Base-by-base conservation (phyloP, 2,797 vertebrate species). In the Enteromius anoplus region DNA sequence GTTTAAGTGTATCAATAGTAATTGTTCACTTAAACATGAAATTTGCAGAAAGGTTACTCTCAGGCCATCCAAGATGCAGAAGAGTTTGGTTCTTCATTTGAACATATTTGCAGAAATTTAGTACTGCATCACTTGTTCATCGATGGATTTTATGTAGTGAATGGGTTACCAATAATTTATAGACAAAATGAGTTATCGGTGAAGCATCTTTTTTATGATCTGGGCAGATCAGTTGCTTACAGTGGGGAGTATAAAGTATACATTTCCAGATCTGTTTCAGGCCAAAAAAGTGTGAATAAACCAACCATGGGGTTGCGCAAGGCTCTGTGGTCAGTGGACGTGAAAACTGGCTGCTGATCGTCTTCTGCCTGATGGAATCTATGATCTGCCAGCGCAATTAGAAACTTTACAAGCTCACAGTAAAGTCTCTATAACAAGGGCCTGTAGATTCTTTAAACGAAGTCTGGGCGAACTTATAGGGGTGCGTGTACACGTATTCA, bases 341-440 rank as follows among this genome's bases (percentile, higher is more conserved):
- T 77, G 26, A 78, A 71, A 82, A 69, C 64, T 75, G 75, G 68
- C 80, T 82, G 47, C 21, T 37, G n/a, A 58, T 55, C 42, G 7
- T 42, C 76, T 60, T 40, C 66, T n/a, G 65, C 29, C 73, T 8
- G 17, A 40, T 23, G 68, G 53, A 80, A 66, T 80, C 80, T 80
- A 85, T 83, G 68, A 81, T 29, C 37, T 77, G 68, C 26, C 10
- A 12, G 66, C 62, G 72, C 75, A 70, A 85, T 77, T 82, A 62
- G n/a, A 71, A 26, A 75, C 23, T 49, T 58, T 80, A 45, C 45
- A 40, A 29, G 21, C 68, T 64, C 68, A 53, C 49, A 62, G n/a
- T 47, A 37, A 47, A 34, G 21, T 49, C 3, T 55, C 40, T 81
- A 53, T 60, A 81, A 49, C 64, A 70, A 77, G 51, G 53, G 32